Conservation (phyloP, 2,797 vertebrate genomes). For the Tapirus indicus region DNA sequence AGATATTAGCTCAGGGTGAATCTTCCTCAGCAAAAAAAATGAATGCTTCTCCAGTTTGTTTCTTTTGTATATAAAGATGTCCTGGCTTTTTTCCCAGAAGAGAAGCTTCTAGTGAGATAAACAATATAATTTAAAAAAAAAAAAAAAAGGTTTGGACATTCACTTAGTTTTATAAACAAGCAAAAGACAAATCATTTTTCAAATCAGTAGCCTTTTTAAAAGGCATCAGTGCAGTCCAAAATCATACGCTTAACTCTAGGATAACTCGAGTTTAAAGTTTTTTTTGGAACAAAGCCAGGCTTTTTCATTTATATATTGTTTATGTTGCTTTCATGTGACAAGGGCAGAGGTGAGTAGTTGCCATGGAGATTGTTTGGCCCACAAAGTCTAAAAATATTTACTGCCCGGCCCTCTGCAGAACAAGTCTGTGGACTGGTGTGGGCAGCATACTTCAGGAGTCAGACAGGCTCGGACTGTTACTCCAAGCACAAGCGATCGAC, state of each 20-base stretch:
- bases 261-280: not conserved
- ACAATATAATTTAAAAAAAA: not conserved
- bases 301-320: not conserved
- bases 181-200: slow-evolving; percentile 35
- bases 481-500: not conserved
- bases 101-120: slow-evolving; percentile 21
- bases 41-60: not conserved
- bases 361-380: not conserved
- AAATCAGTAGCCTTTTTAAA: not conserved
- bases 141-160: not conserved
- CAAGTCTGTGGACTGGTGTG: not conserved
- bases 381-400: not conserved
- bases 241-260: not conserved
- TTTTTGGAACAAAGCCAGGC: not conserved
- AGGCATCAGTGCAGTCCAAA: not conserved
- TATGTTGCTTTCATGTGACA: not conserved
- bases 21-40: no score
- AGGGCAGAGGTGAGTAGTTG: not conserved
- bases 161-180: not conserved
- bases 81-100: not conserved
- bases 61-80: slow-evolving; percentile 26
- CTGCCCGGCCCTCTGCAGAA: not conserved
- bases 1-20: no score
- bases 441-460: not conserved
- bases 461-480: not conserved